Evolutionary conservation across 2,797 vertebrate species (phyloP), one percentile per base, ranked within the genome.

Genomic region (Knipowitschia caucasica): DNA sequence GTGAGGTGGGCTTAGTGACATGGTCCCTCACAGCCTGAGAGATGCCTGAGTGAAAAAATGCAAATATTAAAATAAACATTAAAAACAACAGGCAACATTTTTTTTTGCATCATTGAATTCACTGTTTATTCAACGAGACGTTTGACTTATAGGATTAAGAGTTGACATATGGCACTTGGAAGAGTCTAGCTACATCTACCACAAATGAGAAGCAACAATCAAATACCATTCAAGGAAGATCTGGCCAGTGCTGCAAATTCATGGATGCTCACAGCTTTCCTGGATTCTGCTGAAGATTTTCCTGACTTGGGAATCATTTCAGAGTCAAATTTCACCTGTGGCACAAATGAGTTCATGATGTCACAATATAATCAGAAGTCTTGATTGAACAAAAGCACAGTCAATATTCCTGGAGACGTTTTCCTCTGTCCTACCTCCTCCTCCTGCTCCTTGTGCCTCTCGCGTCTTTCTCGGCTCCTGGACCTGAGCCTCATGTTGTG

Each of bases 251-350:
- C 95, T 9, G 95, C 94, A 2, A 99, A 98, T 90, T 99, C 96
- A 77, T 99, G 95, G 83, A 98, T 98, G 73, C 95, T 94, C 59
- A 96, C 92, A 11, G 92, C 92, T 83, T 95, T 93, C 88, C 95
- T 91, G 0, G 81, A 82, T 66, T 87, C 86, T 63, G 79, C 80
- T 43, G 84, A 81, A 78, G 86, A 86, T 83, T 89, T 89, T 69
- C 85, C 84, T 42, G 95, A 95, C 88, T 99, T 98, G 67, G 95
- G 96, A 91, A 99, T 92, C 95, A 99, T 99, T 86, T 96, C 93
- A 92, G 85, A 89, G 84, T 94, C 92, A 89, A 94, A 92, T 93
- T 95, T 92, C 92, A 95, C 93, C 95, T 97, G 1, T 27, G 34
- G 46, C 3, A 26, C 27, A 20, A 14, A 56, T 4, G 3, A 23